Percentiles rank a stretch among this genome's conserved stretches.
Evolutionary conservation across 2,797 vertebrate genomes (phyloP).

Genomic region (Hippocampus kuda): DNA sequence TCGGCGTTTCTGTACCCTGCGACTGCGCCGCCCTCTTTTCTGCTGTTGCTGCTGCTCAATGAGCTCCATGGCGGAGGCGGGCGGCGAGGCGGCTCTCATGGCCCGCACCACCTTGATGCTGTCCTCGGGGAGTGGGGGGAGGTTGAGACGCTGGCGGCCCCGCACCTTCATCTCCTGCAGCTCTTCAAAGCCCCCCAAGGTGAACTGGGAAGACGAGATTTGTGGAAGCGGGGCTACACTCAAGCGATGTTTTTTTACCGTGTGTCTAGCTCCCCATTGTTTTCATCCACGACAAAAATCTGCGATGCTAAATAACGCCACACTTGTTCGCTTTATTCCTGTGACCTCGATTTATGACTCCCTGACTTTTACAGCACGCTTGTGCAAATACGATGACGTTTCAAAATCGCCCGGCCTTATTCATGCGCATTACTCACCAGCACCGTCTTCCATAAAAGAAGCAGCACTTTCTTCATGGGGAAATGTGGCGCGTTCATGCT

Average conservation of each 20-base stretch:
- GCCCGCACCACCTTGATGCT: constrained; percentile 87
- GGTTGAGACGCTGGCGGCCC: constrained; percentile 68
- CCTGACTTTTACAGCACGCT: too few relatives aligned
- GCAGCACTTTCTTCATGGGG: constrained; percentile 93
- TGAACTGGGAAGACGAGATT: constrained; percentile 67
- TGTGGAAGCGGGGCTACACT: background rate
- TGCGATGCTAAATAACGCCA: too few relatives aligned
- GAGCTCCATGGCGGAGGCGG: constrained; percentile 82
- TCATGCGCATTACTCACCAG: constrained; percentile 67
- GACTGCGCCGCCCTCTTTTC: constrained; percentile 80
- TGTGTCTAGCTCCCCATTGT: too few relatives aligned
- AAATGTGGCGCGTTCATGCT: constrained; percentile 89
- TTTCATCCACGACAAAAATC: too few relatives aligned
- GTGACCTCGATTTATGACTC: too few relatives aligned
- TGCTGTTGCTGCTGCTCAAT: constrained; percentile 86
- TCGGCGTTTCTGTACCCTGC: constrained; percentile 68
- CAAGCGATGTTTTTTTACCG: background rate
- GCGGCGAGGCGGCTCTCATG: constrained; percentile 86
- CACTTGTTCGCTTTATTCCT: too few relatives aligned
- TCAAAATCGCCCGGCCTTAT: background rate
- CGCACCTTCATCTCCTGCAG: constrained; percentile 81
- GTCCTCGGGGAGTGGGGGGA: constrained; percentile 82
- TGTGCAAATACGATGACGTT: background rate
- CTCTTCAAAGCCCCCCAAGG: constrained; percentile 84
- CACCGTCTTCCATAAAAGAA: constrained; percentile 90